Evolutionary conservation across 1,140 invertebrate species (phyloP).

Genomic region (Cotesia typhae): DNA sequence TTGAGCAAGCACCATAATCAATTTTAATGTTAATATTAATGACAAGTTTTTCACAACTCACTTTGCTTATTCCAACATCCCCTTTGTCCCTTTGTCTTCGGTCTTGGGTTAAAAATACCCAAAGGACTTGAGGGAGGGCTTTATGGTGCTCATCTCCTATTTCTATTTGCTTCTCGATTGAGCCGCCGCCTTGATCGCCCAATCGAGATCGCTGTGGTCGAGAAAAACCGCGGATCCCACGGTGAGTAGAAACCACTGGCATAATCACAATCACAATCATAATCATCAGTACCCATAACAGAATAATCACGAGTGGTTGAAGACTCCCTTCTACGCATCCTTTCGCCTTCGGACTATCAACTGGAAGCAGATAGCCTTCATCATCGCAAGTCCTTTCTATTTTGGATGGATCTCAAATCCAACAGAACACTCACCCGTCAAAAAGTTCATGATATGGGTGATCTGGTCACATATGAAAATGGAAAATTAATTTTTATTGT

Average conservation of each 20-base stretch:
- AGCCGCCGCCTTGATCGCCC: constrained; percentile 5
- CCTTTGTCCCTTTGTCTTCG: no score
- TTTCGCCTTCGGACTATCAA: constrained; percentile 13
- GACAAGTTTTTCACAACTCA: no score
- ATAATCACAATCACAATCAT: constrained; percentile 27
- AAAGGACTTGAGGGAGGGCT: not conserved
- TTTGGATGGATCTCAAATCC: not conserved
- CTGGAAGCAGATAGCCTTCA: constrained; percentile 47
- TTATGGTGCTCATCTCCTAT: constrained; percentile 12
- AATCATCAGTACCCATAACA: not conserved
- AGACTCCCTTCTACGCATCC: constrained; percentile 3
- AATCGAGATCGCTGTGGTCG: constrained; percentile 21
- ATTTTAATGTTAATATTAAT: no score
- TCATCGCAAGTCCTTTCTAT: constrained; percentile 47
- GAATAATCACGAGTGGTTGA: constrained; percentile 1
- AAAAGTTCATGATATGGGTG: no score
- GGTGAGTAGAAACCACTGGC: constrained; percentile 29
- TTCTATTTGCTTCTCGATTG: constrained; percentile 14
- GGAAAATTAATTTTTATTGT: no score
- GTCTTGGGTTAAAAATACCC: no score
- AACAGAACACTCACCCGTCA: no score
- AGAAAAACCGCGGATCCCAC: constrained; percentile 40
- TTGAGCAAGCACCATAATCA: no score
- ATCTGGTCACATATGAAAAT: no score
- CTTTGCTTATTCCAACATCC: no score